Evolutionary conservation across 2,888 invertebrate species (phyloP).

Genomic region (Rhagonycha fulva): DNA sequence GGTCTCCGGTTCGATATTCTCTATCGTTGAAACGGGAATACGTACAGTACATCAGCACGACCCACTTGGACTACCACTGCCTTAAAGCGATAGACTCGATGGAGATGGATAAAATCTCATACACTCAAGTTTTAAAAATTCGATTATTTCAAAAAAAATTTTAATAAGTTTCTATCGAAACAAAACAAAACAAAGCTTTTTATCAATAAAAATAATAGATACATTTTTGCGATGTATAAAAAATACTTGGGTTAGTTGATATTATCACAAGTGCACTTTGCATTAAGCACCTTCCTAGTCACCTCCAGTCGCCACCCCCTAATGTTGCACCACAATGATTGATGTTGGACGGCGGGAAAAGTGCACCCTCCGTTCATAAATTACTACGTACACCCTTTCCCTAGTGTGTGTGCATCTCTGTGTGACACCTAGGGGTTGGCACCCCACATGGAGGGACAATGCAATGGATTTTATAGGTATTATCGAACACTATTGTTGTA

Average conservation of each 20-base stretch:
- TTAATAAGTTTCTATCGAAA: constrained; percentile 31
- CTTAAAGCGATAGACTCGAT: constrained; percentile 53
- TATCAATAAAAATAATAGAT: too few species aligned
- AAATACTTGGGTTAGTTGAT: neutral
- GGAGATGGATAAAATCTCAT: constrained; percentile 50
- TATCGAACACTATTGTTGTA: constrained; percentile 30
- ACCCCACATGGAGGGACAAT: constrained; percentile 22
- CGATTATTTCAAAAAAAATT: constrained; percentile 43
- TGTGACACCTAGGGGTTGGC: constrained; percentile 25
- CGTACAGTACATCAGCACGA: constrained; percentile 12
- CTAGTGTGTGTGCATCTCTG: constrained; percentile 22
- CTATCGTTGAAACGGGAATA: neutral
- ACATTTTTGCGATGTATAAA: neutral
- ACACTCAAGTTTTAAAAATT: constrained; percentile 46
- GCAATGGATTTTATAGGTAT: constrained; percentile 28
- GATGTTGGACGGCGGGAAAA: constrained; percentile 53
- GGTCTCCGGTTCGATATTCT: constrained; percentile 27
- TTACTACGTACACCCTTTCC: constrained; percentile 52
- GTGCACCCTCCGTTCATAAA: constrained; percentile 54
- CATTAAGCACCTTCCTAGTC: constrained; percentile 33
- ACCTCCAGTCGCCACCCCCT: constrained; percentile 41
- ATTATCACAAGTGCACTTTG: constrained; percentile 24
- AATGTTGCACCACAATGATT: constrained; percentile 53
- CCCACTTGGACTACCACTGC: constrained; percentile 37
- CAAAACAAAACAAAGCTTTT: neutral